A percentile compares a stretch with the other conserved stretches of the same genome.
phyloP scores from a whole-genome alignment of 2,888 invertebrate species.

The Dysmachus trigonus region DNA sequence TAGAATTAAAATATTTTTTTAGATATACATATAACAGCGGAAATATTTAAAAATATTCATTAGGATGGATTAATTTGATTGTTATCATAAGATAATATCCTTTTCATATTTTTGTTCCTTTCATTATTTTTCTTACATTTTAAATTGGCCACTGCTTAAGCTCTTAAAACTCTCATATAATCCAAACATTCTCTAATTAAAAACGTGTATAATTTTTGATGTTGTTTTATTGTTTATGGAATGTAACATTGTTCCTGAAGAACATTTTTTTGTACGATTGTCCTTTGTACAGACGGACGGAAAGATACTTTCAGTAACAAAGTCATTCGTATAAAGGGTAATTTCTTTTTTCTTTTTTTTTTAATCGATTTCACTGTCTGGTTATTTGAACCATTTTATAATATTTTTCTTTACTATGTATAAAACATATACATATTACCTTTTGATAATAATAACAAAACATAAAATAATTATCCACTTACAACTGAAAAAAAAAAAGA shows the following conservation, averaged over 20 bases:
- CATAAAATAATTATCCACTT: neutral
- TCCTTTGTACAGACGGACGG: conserved; percentile 38
- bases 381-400: neutral
- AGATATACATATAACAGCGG: neutral
- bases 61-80: neutral
- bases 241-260: neutral
- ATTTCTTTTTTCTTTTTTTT: neutral
- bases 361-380: conserved; percentile 5
- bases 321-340: neutral
- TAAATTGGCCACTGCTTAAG: neutral
- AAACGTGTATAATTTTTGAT: neutral
- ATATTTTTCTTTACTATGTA: neutral
- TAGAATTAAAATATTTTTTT: neutral
- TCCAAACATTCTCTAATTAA: neutral
- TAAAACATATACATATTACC: neutral
- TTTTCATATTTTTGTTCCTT: neutral
- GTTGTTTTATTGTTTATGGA: neutral
- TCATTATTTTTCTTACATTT: neutral
- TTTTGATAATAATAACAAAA: conserved; percentile 11
- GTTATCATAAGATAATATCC: neutral
- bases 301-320: conserved; percentile 26
- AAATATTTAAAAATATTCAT: neutral
- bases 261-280: conserved; percentile 17
- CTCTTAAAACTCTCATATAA: neutral
- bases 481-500: neutral